Evolutionary conservation across 1,140 invertebrate genomes (phyloP).

Genomic region (Sipha flava): DNA sequence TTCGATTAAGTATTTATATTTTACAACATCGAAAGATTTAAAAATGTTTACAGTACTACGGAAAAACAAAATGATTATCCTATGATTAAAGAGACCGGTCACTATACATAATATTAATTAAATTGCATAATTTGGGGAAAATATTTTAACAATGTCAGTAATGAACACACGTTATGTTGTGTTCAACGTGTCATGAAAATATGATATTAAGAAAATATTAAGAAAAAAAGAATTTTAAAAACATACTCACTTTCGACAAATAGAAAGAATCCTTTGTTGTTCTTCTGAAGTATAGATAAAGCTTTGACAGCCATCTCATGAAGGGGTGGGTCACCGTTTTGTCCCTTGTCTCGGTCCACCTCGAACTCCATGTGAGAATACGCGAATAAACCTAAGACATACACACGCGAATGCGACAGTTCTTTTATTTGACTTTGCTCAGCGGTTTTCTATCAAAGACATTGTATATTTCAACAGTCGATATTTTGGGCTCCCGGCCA

Average conservation of each 20-base stretch:
- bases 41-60: no score
- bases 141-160: no score
- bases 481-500: conserved; percentile 6
- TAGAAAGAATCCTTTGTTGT: conserved; percentile 74
- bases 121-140: neutral
- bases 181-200: no score
- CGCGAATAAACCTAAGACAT: conserved; percentile 47
- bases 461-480: conserved; percentile 17
- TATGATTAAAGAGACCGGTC: no score
- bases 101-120: neutral
- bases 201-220: no score
- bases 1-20: no score
- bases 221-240: neutral
- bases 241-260: conserved; percentile 71
- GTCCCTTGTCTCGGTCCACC: conserved; percentile 50
- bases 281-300: conserved; percentile 65
- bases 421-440: conserved; percentile 22
- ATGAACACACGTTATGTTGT: no score
- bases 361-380: conserved; percentile 53
- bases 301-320: conserved; percentile 76
- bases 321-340: conserved; percentile 62
- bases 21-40: no score
- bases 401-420: neutral
- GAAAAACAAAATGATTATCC: no score
- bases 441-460: neutral